Percentiles rank a stretch among this genome's conserved stretches.
These are phyloP conservation scores for Drosophila miranda DNA, from an alignment of 1,140 invertebrate species.

Conservation along the genomic window DNA sequence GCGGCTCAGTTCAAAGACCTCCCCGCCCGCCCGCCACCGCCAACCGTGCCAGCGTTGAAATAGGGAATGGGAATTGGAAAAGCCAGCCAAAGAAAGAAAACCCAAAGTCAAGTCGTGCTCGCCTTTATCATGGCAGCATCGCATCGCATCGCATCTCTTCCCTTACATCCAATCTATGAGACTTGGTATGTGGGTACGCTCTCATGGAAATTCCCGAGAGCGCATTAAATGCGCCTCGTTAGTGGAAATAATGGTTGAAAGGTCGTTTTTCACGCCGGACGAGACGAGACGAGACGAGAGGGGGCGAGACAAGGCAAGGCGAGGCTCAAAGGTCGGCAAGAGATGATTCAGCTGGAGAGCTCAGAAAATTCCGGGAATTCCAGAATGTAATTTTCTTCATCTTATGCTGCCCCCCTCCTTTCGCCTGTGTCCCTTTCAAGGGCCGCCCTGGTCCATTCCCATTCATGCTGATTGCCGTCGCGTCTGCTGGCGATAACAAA, in stretches of 20 bases:
- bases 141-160: constrained; percentile 8
- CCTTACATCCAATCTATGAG: constrained; percentile 48
- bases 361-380: constrained; percentile 75
- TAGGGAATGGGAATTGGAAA: constrained; percentile 25
- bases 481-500: constrained; percentile 65
- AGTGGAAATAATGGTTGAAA: constrained; percentile 75
- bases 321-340: constrained; percentile 66
- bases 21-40: constrained; percentile 15
- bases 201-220: constrained; percentile 54
- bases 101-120: constrained; percentile 73
- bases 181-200: constrained; percentile 70
- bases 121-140: constrained; percentile 47
- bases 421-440: constrained; percentile 46
- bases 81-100: constrained; percentile 42
- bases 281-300: too few relatives aligned
- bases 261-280: constrained; percentile 74
- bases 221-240: constrained; percentile 69
- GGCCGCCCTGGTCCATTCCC: constrained; percentile 57
- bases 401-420: constrained; percentile 35
- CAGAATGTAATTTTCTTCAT: constrained; percentile 67
- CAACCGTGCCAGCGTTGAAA: constrained; percentile 40
- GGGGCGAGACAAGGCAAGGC: constrained; percentile 7
- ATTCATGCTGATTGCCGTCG: constrained; percentile 72
- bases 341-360: constrained; percentile 69
- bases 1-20: constrained; percentile 72